Percentiles rank a stretch among this genome's conserved stretches.
phyloP scores from a whole-genome alignment of 2,888 invertebrate genomes.

The Cyrtodaria siliqua region DNA sequence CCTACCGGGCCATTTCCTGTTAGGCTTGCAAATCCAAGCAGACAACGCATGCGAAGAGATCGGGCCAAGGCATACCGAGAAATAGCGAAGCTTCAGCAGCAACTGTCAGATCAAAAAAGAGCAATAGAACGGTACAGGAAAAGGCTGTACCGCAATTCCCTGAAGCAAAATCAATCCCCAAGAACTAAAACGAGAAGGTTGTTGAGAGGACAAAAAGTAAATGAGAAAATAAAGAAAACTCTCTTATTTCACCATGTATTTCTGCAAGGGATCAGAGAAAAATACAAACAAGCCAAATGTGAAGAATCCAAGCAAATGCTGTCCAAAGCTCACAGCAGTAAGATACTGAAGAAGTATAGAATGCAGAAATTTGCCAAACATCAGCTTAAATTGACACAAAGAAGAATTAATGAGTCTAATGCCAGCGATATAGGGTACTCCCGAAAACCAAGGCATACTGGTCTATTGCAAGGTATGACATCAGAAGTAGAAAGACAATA shows the following conservation, averaged over 20 bases:
- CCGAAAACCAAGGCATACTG: constrained; percentile 5
- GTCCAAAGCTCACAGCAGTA: no score
- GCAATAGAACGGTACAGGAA: no score
- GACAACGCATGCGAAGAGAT: no score
- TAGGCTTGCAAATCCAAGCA: no score
- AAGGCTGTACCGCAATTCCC: constrained; percentile 17
- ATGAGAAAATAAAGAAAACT: neutral
- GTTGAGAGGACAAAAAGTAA: constrained; percentile 32
- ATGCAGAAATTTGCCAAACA: constrained; percentile 6
- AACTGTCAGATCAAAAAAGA: no score
- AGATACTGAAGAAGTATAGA: constrained; percentile 20
- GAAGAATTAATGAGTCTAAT: neutral
- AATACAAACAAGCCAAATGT: no score
- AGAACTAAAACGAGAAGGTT: constrained; percentile 28
- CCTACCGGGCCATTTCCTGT: no score
- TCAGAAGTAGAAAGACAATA: constrained; percentile 17
- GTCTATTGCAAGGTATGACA: constrained; percentile 13
- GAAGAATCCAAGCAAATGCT: no score
- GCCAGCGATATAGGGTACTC: neutral
- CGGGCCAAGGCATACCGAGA: no score
- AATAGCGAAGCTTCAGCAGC: no score
- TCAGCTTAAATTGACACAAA: constrained; percentile 5
- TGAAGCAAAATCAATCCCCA: constrained; percentile 22
- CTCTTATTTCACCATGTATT: constrained; percentile 43
- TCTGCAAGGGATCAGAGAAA: constrained; percentile 19